These are phyloP conservation scores for Cosmia pyralina DNA, from an alignment of 2,888 invertebrate species.

Conservation along the genomic window DNA sequence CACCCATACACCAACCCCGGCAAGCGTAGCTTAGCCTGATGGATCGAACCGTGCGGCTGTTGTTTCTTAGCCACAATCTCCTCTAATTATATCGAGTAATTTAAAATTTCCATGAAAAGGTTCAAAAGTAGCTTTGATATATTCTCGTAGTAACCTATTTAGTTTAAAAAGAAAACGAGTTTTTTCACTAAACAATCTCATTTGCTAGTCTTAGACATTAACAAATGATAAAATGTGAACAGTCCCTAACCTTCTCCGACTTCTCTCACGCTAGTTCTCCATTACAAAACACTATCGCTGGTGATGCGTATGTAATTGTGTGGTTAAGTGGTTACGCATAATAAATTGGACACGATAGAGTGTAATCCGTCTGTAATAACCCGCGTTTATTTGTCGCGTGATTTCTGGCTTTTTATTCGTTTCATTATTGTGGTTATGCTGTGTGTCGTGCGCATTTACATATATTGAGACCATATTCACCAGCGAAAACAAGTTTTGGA, in stretches of 20 bases:
- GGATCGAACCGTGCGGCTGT: too few species aligned
- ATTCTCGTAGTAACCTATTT: not conserved
- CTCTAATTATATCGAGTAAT: too few species aligned
- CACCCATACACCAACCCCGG: too few species aligned
- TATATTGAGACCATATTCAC: too few species aligned
- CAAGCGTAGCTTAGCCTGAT: too few species aligned
- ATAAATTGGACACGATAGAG: constrained; percentile 28
- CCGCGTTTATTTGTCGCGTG: constrained; percentile 15
- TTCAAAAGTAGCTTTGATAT: not conserved
- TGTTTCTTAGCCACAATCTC: too few species aligned
- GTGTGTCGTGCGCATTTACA: not conserved
- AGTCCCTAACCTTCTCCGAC: constrained; percentile 2
- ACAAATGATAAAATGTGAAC: not conserved
- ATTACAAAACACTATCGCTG: constrained; percentile 57
- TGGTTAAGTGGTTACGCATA: constrained; percentile 32
- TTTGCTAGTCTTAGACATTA: too few species aligned
- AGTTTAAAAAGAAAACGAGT: too few species aligned
- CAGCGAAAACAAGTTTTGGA: too few species aligned
- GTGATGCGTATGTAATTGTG: constrained; percentile 1
- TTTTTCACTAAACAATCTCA: not conserved
- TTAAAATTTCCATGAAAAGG: not conserved
- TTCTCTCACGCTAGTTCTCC: constrained; percentile 54
- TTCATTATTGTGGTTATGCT: not conserved
- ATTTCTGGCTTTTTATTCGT: not conserved
- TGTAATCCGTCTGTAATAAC: constrained; percentile 28